Evolutionary conservation across 2,797 vertebrate species (phyloP).

Genomic region (Rhinella marina): DNA sequence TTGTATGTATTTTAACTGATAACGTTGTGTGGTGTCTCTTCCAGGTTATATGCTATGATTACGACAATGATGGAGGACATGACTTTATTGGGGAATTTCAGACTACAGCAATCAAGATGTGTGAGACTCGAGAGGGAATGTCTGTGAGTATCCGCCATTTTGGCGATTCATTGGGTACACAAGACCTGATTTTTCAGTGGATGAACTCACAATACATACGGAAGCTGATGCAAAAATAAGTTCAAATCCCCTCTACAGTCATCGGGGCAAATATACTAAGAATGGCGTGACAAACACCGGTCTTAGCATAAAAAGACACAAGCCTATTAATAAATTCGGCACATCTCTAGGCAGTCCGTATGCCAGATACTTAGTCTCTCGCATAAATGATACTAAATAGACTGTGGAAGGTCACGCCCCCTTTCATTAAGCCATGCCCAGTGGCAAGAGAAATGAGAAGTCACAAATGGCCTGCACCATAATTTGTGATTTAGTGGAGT

Average conservation of each 20-base stretch:
- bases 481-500: no score
- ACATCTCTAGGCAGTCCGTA: no score
- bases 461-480: no score
- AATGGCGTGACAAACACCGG: no score
- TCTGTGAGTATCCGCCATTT: conserved; percentile 76
- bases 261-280: not conserved
- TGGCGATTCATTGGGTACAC: not conserved
- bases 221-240: not conserved
- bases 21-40: conserved; percentile 2
- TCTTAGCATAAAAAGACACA: no score
- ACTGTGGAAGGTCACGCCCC: no score
- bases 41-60: conserved; percentile 93
- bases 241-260: not conserved
- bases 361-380: no score
- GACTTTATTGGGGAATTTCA: conserved; percentile 97
- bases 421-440: no score
- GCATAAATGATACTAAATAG: no score
- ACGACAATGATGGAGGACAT: conserved; percentile 94
- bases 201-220: not conserved
- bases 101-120: conserved; percentile 88
- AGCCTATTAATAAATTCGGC: no score
- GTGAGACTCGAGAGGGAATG: conserved; percentile 83
- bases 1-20: not conserved
- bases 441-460: no score
- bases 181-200: not conserved